Conservation (phyloP, 2,797 vertebrate species). For the Poecilia gillii region DNA sequence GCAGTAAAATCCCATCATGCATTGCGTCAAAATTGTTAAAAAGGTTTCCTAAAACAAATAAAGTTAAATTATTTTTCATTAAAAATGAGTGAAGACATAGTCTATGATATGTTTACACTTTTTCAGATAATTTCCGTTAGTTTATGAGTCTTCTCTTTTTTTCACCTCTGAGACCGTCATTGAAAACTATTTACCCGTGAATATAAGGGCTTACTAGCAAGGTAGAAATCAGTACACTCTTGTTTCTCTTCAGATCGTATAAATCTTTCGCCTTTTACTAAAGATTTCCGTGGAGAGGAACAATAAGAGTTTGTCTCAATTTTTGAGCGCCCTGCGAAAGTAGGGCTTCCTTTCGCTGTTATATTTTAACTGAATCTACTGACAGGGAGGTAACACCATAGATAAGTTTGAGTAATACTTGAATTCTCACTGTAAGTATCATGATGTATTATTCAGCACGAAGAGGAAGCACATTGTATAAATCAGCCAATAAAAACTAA, state of each 20-base stretch:
- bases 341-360: slow-evolving; percentile 12
- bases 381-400: no score
- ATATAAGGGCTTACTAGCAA: fast-evolving
- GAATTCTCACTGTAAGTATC: no score
- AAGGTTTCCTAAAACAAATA: not conserved
- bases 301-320: slow-evolving; percentile 51
- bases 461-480: no score
- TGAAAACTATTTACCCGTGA: fast-evolving
- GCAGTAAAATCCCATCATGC: not conserved
- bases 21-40: not conserved
- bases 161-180: not conserved
- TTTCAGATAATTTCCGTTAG: not conserved
- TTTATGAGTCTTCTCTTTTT: not conserved
- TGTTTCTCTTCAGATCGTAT: slow-evolving; percentile 70
- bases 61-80: not conserved
- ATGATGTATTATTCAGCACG: no score
- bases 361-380: fast-evolving
- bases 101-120: not conserved
- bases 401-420: no score
- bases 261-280: slow-evolving; percentile 84
- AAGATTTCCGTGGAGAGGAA: slow-evolving; percentile 84
- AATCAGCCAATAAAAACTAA: no score
- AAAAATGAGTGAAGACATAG: not conserved
- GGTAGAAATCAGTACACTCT: fast-evolving
- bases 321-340: slow-evolving; percentile 53